A percentile compares a stretch with the other conserved stretches of the same genome.
These are phyloP conservation scores for Cryptus armator DNA, from an alignment of 2,888 invertebrate species.

Conservation along the genomic window DNA sequence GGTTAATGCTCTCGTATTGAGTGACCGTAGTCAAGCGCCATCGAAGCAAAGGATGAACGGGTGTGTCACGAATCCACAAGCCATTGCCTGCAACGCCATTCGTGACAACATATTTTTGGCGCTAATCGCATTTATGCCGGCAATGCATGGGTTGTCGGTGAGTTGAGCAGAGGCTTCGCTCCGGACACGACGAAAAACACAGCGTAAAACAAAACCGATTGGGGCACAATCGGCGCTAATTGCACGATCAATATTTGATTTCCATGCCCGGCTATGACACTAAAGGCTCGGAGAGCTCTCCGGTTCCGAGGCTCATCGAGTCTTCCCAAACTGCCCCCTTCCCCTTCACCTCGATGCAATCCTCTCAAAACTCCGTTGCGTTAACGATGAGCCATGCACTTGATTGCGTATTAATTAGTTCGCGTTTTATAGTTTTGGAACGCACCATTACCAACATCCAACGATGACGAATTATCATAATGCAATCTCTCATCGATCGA, in stretches of 20 bases:
- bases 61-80: conserved; percentile 7
- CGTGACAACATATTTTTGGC: conserved; percentile 26
- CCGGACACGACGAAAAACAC: conserved; percentile 36
- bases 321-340: background rate
- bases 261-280: conserved; percentile 70
- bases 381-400: conserved; percentile 66
- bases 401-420: conserved; percentile 82
- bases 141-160: background rate
- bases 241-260: conserved; percentile 83
- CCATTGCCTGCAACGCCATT: background rate
- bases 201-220: conserved; percentile 77
- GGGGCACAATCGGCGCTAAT: conserved; percentile 82
- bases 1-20: conserved; percentile 1
- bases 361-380: conserved; percentile 24
- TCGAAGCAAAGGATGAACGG: background rate
- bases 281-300: conserved; percentile 37
- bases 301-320: conserved; percentile 57
- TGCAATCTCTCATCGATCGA: background rate
- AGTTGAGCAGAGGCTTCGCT: conserved; percentile 44
- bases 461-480: conserved; percentile 42
- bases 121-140: conserved; percentile 23
- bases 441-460: conserved; percentile 57
- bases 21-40: conserved; percentile 19
- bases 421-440: conserved; percentile 79
- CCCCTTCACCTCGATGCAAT: background rate